Base-by-base conservation (phyloP, 1,140 invertebrate species). In the Glomeris maerens region DNA sequence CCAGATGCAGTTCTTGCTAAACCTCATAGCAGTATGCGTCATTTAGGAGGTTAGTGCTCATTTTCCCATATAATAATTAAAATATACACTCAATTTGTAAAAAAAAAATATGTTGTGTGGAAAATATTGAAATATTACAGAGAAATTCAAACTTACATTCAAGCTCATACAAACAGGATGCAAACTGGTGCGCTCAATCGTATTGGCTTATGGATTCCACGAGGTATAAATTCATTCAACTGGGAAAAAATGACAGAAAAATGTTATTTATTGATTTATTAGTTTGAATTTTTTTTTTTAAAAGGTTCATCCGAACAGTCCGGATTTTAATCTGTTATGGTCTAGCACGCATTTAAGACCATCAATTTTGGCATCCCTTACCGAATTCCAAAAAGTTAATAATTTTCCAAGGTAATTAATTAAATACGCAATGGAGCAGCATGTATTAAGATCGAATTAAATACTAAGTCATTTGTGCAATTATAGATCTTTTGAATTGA, bases 401-500 rank as follows among this genome's bases (percentile, higher is more conserved):
- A 10, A 36, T 36, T 36, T 36, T 36, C 31, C 31, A 36, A 36
- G 17, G 31, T 36, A 36, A 10, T 10, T 10, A 36, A 36, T 36
- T 36, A 10, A 10, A 10, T 36, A 36, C 17, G 31, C 17, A 10
- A 36, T 17, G 17, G 10, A 17, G 31, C 31, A 36, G 10, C 10
- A 10, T 36, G 17, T 36, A 36, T 10, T 36, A 17, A 36, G n/a
- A n/a, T n/a, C n/a, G n/a, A n/a, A n/a, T n/a, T n/a, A n/a, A n/a
- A n/a, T n/a, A n/a, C n/a, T n/a, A n/a, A n/a, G n/a, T n/a, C n/a
- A n/a, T n/a, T n/a, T 36, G 31, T 36, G 10, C 17, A 36, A 10
- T 10, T 10, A 36, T 58, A 79, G 76, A 65, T 92, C 89, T 0
- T 93, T 90, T 66, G 89, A 94, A 64, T 71, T 94, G 52, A 94